phyloP scores from a whole-genome alignment of 2,113 vertebrate species.

The Struthidea cinerea region DNA sequence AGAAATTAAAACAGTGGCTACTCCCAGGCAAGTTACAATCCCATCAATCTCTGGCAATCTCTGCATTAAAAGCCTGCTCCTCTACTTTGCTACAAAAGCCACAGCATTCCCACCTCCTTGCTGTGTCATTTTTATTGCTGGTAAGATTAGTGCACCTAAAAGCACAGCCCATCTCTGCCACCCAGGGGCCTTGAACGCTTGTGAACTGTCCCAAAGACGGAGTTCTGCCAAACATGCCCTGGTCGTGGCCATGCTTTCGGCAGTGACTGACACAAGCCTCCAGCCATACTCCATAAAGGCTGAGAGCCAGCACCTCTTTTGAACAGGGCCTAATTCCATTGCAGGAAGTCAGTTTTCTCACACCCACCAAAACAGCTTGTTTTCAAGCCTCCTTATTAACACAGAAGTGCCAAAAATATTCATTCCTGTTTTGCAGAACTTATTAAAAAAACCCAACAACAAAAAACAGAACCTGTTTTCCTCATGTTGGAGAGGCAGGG shows the following conservation, averaged over 20 bases:
- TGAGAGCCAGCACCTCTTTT: neutral
- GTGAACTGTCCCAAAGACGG: neutral
- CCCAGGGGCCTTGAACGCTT: neutral
- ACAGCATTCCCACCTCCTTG: neutral
- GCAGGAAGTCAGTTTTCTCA: neutral
- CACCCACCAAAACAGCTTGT: neutral
- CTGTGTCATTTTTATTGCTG: neutral
- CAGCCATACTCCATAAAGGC: neutral
- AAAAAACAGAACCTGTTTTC: neutral
- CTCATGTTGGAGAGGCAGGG: neutral
- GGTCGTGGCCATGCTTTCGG: neutral
- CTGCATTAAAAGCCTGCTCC: neutral
- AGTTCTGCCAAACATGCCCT: rapidly evolving
- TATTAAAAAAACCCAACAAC: neutral
- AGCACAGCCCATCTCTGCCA: neutral
- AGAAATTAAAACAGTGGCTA: neutral
- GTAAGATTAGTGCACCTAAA: neutral
- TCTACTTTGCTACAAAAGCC: neutral
- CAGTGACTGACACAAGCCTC: neutral
- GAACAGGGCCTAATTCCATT: neutral
- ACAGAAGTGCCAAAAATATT: neutral
- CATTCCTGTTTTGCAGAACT: neutral
- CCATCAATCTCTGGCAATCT: neutral
- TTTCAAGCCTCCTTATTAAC: neutral
- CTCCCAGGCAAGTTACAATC: neutral